Conservation (phyloP, 2,888 invertebrate species). For the Eupsilia transversa region DNA sequence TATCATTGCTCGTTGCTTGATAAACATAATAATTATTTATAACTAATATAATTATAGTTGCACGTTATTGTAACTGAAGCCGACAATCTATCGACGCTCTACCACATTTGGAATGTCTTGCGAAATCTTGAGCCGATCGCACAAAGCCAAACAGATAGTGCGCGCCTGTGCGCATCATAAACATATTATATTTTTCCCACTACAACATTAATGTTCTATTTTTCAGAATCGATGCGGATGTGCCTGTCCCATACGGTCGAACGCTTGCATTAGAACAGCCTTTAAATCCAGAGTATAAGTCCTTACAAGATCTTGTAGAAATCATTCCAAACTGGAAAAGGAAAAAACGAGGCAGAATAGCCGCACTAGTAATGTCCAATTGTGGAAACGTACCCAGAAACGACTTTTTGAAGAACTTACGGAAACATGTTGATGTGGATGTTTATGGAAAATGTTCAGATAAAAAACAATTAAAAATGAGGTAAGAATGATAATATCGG, state of each 20-base stretch:
- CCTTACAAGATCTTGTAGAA: constrained; percentile 57
- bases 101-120: too few relatives aligned
- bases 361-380: constrained; percentile 91
- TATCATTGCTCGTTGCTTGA: too few relatives aligned
- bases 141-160: background rate
- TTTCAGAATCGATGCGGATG: constrained; percentile 91
- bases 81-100: too few relatives aligned
- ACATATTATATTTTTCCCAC: background rate
- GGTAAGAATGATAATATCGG: constrained; percentile 42
- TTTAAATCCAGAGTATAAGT: constrained; percentile 27
- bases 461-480: constrained; percentile 58
- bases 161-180: background rate
- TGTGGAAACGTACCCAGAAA: constrained; percentile 88
- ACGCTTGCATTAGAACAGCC: constrained; percentile 79
- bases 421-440: constrained; percentile 90
- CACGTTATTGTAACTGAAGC: too few relatives aligned
- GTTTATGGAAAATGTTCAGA: constrained; percentile 90
- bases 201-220: background rate
- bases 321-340: constrained; percentile 82
- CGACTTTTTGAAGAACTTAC: constrained; percentile 89
- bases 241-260: constrained; percentile 92
- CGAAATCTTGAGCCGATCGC: too few relatives aligned
- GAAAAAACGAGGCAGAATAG: constrained; percentile 85
- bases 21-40: too few relatives aligned
- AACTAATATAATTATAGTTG: too few relatives aligned